Percentiles rank a stretch among this genome's conserved stretches.
Conservation (phyloP, 2,888 invertebrate species). For the Pachydiplax longipennis region DNA sequence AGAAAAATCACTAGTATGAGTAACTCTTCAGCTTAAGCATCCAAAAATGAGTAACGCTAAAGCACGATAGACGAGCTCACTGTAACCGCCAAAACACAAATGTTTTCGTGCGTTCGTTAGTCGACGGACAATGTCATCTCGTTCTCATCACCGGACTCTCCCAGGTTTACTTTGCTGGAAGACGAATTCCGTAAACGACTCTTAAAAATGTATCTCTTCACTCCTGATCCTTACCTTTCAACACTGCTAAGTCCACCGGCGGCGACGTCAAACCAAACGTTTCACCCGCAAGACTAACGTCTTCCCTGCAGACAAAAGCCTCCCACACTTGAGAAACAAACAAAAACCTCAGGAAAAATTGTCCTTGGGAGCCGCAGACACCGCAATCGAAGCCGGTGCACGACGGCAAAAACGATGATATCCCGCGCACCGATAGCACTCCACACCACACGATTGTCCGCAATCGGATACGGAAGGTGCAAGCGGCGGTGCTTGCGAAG, state of each 20-base stretch:
- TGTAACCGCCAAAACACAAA: not conserved
- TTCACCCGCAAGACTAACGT: too few species aligned
- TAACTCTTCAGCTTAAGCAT: too few species aligned
- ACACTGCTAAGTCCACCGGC: not conserved
- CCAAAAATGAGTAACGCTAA: too few species aligned
- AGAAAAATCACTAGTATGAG: too few species aligned
- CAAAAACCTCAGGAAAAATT: not conserved
- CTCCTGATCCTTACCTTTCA: not conserved
- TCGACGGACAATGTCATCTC: too few species aligned
- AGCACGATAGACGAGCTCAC: not conserved
- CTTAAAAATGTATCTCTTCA: not conserved
- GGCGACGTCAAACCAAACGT: too few species aligned
- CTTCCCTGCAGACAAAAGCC: not conserved
- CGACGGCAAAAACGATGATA: not conserved
- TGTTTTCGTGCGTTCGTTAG: not conserved
- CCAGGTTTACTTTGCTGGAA: not conserved
- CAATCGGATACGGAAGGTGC: constrained; percentile 1
- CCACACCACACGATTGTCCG: not conserved
- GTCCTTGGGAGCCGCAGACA: not conserved
- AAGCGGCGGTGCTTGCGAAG: not conserved
- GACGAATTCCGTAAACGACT: not conserved
- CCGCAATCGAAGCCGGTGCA: too few species aligned
- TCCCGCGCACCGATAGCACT: not conserved
- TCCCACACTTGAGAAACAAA: not conserved
- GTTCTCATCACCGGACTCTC: not conserved